Conservation (phyloP, 1,140 invertebrate genomes). For the Drosophila bifasciata region DNA sequence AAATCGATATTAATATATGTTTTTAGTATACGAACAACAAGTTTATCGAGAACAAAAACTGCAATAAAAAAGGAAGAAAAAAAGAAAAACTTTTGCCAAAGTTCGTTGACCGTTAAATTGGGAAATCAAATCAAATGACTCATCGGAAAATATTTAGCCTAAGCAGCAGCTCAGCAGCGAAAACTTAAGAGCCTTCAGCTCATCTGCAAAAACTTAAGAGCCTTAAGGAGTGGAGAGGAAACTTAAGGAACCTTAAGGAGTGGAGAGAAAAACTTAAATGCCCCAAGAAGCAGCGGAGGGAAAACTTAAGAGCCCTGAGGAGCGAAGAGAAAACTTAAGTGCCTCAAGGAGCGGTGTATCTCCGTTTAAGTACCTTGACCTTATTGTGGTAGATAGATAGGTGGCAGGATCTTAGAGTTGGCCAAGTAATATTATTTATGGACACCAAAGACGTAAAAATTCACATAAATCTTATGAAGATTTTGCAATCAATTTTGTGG, state of each 20-base stretch:
- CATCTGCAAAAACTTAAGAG: slow-evolving; percentile 1
- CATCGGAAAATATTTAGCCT: slow-evolving; percentile 48
- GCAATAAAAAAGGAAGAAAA: slow-evolving; percentile 14
- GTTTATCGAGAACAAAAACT: slow-evolving; percentile 15
- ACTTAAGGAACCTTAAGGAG: background rate
- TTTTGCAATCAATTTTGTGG: no score
- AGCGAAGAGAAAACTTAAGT: no score
- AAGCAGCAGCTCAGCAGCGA: slow-evolving; percentile 7
- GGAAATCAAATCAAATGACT: slow-evolving; percentile 72
- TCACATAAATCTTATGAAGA: background rate
- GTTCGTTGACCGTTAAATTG: slow-evolving; percentile 72
- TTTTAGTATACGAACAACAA: slow-evolving; percentile 22
- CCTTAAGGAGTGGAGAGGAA: background rate
- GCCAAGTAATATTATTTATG: slow-evolving; percentile 7
- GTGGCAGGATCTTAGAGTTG: slow-evolving; percentile 2
- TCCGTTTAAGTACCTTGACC: background rate
- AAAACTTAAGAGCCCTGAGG: background rate
- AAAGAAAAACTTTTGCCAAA: slow-evolving; percentile 18
- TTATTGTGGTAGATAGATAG: background rate
- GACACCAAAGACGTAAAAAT: slow-evolving; percentile 4
- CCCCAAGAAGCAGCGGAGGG: slow-evolving; percentile 11
- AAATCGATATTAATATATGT: slow-evolving; percentile 38
- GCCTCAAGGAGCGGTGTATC: background rate
- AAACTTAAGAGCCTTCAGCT: background rate
- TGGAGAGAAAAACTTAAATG: background rate